Conservation (phyloP, 1,140 invertebrate species). For the Hypothenemus hampei region DNA sequence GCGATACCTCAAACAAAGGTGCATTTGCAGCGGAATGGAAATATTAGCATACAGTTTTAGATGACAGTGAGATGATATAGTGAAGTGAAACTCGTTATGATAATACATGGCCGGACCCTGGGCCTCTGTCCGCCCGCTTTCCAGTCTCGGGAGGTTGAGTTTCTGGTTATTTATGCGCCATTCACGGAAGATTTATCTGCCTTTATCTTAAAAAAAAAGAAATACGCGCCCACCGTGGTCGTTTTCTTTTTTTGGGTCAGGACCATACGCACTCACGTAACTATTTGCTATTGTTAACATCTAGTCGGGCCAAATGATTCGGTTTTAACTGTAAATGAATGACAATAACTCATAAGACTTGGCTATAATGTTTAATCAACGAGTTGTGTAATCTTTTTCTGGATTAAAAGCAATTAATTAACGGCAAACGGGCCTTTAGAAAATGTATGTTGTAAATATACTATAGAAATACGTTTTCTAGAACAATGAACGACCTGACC, state of each 20-base stretch:
- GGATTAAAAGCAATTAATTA: too few species aligned
- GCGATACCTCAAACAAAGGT: conserved; percentile 41
- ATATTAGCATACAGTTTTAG: conserved; percentile 46
- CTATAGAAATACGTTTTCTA: too few species aligned
- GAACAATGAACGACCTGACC: too few species aligned
- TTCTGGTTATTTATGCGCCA: conserved; percentile 45
- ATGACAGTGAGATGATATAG: conserved; percentile 47
- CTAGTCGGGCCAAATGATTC: too few species aligned
- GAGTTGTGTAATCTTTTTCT: too few species aligned
- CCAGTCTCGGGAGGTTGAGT: conserved; percentile 37
- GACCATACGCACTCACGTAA: conserved; percentile 8
- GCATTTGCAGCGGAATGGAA: conserved; percentile 42
- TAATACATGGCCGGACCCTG: conserved; percentile 37
- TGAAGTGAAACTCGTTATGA: conserved; percentile 44
- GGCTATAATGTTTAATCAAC: too few species aligned
- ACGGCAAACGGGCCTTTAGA: too few species aligned
- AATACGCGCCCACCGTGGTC: conserved; percentile 20
- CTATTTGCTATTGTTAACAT: too few species aligned
- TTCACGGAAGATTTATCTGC: conserved; percentile 40
- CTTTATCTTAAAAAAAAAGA: conserved; percentile 17
- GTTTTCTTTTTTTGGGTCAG: conserved; percentile 18
- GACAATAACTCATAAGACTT: too few species aligned
- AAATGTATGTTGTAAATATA: too few species aligned
- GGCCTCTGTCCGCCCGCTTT: conserved; percentile 7
- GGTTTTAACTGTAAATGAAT: too few species aligned